Conservation (phyloP, 2,888 invertebrate genomes). For the Belgica antarctica region DNA sequence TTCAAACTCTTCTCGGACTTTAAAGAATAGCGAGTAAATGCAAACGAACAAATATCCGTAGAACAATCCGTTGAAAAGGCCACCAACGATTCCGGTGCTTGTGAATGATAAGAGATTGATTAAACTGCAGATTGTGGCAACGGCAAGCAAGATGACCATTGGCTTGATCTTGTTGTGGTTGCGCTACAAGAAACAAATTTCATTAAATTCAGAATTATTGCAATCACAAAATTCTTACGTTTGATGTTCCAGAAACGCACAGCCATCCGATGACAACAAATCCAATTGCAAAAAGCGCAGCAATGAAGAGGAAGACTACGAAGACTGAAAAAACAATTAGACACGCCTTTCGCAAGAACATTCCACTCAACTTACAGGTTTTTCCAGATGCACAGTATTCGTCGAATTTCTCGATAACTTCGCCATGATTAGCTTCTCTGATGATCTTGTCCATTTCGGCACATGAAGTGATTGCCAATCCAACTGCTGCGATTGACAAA, state of each 20-base stretch:
- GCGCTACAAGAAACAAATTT: neutral
- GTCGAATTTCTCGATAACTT: neutral
- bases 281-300: neutral
- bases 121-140: neutral
- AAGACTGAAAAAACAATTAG: neutral
- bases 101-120: neutral
- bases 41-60: conserved; percentile 33
- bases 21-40: conserved; percentile 15
- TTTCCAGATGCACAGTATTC: neutral
- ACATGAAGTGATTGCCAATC: neutral
- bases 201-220: too few relatives aligned
- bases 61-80: neutral
- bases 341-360: too few relatives aligned
- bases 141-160: neutral
- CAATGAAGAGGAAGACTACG: neutral
- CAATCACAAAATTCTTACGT: too few relatives aligned
- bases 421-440: too few relatives aligned
- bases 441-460: neutral
- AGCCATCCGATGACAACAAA: neutral
- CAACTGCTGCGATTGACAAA: neutral
- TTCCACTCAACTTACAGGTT: neutral
- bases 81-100: neutral
- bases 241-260: neutral
- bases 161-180: neutral
- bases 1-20: neutral